phyloP scores from a whole-genome alignment of 1,140 invertebrate genomes.

The Bombus vancouverensis region DNA sequence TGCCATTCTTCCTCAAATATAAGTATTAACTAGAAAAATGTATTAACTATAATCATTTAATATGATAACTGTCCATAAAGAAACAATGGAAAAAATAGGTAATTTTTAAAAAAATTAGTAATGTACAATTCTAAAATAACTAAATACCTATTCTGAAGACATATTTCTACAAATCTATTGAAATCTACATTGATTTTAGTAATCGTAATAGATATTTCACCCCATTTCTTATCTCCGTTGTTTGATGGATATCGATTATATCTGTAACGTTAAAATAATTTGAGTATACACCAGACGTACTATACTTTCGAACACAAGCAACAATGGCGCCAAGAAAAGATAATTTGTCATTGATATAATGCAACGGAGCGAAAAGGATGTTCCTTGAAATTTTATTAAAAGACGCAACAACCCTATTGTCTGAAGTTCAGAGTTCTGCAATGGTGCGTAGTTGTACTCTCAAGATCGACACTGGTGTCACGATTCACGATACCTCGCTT shows the following conservation, averaged over 20 bases:
- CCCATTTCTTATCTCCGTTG: background rate
- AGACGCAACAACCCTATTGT: constrained; percentile 18
- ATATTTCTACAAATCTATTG: background rate
- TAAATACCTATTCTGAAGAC: no score
- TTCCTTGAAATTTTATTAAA: constrained; percentile 7
- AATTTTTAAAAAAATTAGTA: no score
- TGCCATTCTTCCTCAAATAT: background rate
- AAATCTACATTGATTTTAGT: background rate
- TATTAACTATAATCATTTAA: no score
- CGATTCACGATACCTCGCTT: constrained; percentile 7
- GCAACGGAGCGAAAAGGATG: background rate
- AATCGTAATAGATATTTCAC: background rate
- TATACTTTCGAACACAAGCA: background rate
- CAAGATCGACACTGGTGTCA: constrained; percentile 27
- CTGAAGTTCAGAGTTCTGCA: background rate
- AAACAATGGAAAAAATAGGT: no score
- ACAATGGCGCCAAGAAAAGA: no score
- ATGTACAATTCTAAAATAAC: no score
- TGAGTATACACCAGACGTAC: background rate
- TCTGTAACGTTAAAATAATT: background rate
- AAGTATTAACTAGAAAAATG: background rate
- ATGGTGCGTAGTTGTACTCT: constrained; percentile 12
- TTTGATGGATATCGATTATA: background rate
- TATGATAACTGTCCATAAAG: no score
- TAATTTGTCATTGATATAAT: background rate